Conservation (phyloP, 2,888 invertebrate species). For the Parnassius glacialis region DNA sequence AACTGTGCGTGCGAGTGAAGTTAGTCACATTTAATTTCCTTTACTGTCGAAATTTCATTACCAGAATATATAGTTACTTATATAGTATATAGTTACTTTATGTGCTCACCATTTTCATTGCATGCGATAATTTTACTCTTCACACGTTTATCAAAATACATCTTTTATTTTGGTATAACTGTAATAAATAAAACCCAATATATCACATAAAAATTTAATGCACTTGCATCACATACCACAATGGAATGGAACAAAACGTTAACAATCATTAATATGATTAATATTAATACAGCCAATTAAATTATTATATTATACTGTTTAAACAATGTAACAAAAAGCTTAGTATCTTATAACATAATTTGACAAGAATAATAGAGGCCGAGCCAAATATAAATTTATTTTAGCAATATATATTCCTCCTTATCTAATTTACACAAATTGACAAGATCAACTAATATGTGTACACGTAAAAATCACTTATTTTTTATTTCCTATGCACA, state of each 20-base stretch:
- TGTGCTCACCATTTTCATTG: too few species aligned
- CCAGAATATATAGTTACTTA: too few species aligned
- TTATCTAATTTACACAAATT: slow-evolving; percentile 3
- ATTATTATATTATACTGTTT: slow-evolving; percentile 2
- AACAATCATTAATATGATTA: slow-evolving; percentile 26
- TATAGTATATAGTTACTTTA: too few species aligned
- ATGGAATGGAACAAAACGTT: slow-evolving; percentile 64
- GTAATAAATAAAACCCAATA: slow-evolving; percentile 31
- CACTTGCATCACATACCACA: slow-evolving; percentile 53
- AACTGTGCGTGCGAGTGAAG: too few species aligned
- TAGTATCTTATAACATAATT: slow-evolving; percentile 9
- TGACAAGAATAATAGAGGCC: slow-evolving; percentile 17
- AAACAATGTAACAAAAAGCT: slow-evolving; percentile 8
- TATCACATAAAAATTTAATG: slow-evolving; percentile 66
- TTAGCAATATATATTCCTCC: not conserved
- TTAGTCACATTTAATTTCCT: too few species aligned
- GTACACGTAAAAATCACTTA: slow-evolving; percentile 20
- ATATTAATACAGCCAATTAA: slow-evolving; percentile 35
- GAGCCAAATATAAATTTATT: not conserved
- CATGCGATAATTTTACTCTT: too few species aligned
- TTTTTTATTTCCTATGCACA: slow-evolving; percentile 2
- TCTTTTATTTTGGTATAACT: too few species aligned
- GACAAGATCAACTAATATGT: slow-evolving; percentile 15
- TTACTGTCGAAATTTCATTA: too few species aligned
- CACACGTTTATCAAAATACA: too few species aligned